Evolutionary conservation across 2,888 invertebrate species (phyloP).

Genomic region (Lutraria lutraria): DNA sequence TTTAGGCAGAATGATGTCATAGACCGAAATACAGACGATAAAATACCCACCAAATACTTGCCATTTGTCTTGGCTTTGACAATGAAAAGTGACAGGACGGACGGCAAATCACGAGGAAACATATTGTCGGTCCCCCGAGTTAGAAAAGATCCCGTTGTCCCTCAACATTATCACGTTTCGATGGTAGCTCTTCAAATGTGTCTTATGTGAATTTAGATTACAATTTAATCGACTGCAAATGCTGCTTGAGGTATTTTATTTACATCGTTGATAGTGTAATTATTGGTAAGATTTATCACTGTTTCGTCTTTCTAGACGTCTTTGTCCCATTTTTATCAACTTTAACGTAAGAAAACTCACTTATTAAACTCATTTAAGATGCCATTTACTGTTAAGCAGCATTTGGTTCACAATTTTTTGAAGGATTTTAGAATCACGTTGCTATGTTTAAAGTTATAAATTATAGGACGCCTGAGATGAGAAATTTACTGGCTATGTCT

Average conservation of each 20-base stretch:
- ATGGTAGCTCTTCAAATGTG: slow-evolving; percentile 52
- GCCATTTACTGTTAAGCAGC: background rate
- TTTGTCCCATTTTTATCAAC: slow-evolving; percentile 19
- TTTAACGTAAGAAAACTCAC: slow-evolving; percentile 14
- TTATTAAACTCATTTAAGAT: slow-evolving; percentile 15
- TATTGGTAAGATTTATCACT: slow-evolving; percentile 28
- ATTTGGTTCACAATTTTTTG: slow-evolving; percentile 4
- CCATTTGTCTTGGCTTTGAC: slow-evolving; percentile 44
- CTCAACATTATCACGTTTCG: slow-evolving; percentile 62
- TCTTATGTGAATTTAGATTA: slow-evolving; percentile 64
- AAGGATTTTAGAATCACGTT: slow-evolving; percentile 13
- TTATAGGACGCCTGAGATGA: background rate
- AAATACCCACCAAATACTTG: slow-evolving; percentile 30
- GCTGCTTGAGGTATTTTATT: slow-evolving; percentile 51
- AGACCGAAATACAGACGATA: slow-evolving; percentile 30
- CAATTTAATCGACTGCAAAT: slow-evolving; percentile 55
- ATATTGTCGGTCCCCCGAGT: slow-evolving; percentile 51
- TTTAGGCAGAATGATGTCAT: slow-evolving; percentile 62
- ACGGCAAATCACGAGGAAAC: slow-evolving; percentile 35
- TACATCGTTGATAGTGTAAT: slow-evolving; percentile 49
- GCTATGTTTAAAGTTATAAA: slow-evolving; percentile 1
- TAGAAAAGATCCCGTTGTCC: slow-evolving; percentile 48
- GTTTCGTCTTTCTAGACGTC: slow-evolving; percentile 9
- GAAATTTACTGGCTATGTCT: background rate
- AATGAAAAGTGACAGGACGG: slow-evolving; percentile 55